Evolutionary conservation across 2,113 vertebrate genomes (phyloP).

Genomic region (Sinocyclocheilus anophthalmus): DNA sequence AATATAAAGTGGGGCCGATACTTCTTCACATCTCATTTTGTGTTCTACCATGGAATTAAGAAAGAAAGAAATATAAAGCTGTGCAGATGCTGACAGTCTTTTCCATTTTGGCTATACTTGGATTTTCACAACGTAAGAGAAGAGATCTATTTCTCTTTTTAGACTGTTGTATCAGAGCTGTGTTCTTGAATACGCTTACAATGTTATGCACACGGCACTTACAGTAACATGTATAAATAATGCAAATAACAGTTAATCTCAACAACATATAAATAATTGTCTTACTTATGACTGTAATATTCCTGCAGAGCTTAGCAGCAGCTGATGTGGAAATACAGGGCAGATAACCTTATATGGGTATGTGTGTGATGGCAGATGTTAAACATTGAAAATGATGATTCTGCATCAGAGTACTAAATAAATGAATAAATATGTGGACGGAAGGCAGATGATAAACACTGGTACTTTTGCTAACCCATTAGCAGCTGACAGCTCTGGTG

Average conservation of each 20-base stretch:
- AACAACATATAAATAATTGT: conserved; percentile 3
- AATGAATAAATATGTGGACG: conserved; percentile 78
- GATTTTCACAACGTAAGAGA: not conserved
- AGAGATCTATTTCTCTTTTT: not conserved
- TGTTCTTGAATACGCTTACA: not conserved
- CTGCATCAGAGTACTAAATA: conserved; percentile 78
- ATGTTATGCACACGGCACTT: not conserved
- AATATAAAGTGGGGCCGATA: not conserved
- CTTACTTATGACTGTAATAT: conserved; percentile 20
- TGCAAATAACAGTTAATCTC: not conserved
- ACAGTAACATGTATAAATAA: not conserved
- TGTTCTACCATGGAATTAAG: not conserved
- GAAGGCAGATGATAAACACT: conserved; percentile 77
- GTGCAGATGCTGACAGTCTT: not conserved
- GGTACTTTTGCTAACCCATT: conserved; percentile 74
- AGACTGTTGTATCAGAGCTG: not conserved
- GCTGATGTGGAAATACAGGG: too few species aligned
- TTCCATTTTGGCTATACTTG: not conserved
- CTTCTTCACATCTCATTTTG: not conserved
- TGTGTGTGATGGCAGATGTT: too few species aligned
- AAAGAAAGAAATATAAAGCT: not conserved
- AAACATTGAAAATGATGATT: conserved; percentile 77
- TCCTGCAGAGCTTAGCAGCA: not conserved
- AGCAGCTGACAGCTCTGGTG: conserved; percentile 76
- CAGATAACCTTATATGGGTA: too few species aligned